phyloP scores from a whole-genome alignment of 2,113 vertebrate species.

The Sterna hirundo region DNA sequence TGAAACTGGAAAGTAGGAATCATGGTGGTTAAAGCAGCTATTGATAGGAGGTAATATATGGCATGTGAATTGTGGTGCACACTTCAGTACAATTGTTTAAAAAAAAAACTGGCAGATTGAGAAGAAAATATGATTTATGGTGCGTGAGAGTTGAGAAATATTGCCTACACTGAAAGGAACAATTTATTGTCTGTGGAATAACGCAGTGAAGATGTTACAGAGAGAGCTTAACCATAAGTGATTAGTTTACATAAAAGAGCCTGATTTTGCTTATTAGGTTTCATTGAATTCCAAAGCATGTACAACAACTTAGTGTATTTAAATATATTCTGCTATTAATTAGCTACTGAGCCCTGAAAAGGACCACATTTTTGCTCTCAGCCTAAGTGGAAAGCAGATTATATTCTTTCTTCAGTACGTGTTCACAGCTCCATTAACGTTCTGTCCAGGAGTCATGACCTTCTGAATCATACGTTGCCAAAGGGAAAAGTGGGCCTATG shows the following conservation, averaged over 20 bases:
- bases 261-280: constrained; percentile 30
- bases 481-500: not conserved
- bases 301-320: constrained; percentile 20
- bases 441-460: not conserved
- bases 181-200: constrained; percentile 23
- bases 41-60: not conserved
- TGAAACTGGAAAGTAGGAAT: not conserved
- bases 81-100: not conserved
- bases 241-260: constrained; percentile 29
- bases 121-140: constrained; percentile 12
- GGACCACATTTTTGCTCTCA: not conserved
- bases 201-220: not conserved
- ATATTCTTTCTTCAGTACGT: not conserved
- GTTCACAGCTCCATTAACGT: not conserved
- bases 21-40: not conserved
- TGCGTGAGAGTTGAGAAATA: not conserved
- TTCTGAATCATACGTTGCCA: not conserved
- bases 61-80: not conserved
- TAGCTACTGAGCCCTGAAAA: not conserved
- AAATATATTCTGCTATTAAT: constrained; percentile 37
- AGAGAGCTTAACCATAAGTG: not conserved
- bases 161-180: not conserved
- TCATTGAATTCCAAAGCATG: constrained; percentile 27
- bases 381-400: not conserved
- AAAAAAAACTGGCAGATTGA: constrained; percentile 19